Conservation (phyloP, 1,140 invertebrate genomes). For the Drosophila repleta region DNA sequence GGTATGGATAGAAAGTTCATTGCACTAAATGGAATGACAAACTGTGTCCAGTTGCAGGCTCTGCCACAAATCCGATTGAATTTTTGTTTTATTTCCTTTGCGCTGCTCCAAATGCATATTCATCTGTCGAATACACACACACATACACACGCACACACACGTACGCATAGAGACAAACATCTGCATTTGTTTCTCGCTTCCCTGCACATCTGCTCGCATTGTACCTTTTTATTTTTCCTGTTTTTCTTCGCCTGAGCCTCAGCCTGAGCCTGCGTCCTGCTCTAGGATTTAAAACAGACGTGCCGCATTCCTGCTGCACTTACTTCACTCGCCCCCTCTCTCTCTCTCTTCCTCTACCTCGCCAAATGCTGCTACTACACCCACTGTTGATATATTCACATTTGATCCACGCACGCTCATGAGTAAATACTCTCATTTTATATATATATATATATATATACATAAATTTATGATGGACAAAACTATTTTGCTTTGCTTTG, state of each 20-base stretch:
- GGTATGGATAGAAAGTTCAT: conserved; percentile 34
- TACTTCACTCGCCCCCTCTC: conserved; percentile 14
- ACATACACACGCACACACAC: conserved; percentile 9
- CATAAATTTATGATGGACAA: conserved; percentile 18
- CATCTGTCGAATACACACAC: conserved; percentile 40
- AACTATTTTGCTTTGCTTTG: conserved; percentile 27
- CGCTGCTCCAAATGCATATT: conserved; percentile 47
- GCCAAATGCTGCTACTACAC: too few species aligned
- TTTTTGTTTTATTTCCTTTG: conserved; percentile 54
- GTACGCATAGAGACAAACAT: conserved; percentile 45
- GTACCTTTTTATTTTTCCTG: conserved; percentile 47
- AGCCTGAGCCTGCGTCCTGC: conserved; percentile 20
- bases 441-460: conserved; percentile 4
- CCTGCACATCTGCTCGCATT: conserved; percentile 76
- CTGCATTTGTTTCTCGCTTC: conserved; percentile 56
- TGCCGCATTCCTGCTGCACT: conserved; percentile 32
- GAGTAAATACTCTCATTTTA: conserved; percentile 8
- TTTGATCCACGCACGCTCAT: conserved; percentile 28
- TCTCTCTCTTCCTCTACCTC: too few species aligned
- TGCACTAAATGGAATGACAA: conserved; percentile 45
- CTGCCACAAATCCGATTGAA: conserved; percentile 55
- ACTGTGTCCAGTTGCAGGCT: conserved; percentile 40
- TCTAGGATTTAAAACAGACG: conserved; percentile 60
- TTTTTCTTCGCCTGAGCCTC: conserved; percentile 5
- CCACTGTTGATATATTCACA: conserved; percentile 7